Conservation (phyloP, 2,113 vertebrate species). For the Sorex fumeus region DNA sequence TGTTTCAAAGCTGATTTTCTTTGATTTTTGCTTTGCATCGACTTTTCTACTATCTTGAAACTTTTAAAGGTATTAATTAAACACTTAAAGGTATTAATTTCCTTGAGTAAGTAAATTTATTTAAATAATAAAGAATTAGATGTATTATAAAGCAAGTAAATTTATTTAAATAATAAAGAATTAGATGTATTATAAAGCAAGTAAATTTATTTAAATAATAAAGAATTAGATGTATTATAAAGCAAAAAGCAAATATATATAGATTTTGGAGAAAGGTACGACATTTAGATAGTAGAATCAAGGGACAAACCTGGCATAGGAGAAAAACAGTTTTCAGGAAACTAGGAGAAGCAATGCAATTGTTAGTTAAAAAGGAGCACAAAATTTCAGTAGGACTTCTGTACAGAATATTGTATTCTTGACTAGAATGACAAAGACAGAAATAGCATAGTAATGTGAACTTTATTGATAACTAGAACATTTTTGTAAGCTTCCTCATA, state of each 20-base stretch:
- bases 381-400: not conserved
- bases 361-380: not conserved
- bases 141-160: not conserved
- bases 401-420: not conserved
- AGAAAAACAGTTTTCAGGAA: not conserved
- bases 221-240: not conserved
- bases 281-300: not conserved
- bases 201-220: not conserved
- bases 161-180: not conserved
- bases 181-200: not conserved
- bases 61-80: too few species aligned
- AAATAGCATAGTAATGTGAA: not conserved
- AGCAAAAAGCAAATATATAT: not conserved
- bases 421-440: not conserved
- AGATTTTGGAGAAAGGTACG: not conserved
- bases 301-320: not conserved
- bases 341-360: not conserved
- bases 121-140: not conserved
- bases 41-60: not conserved
- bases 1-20: not conserved
- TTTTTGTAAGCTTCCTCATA: not conserved
- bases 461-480: not conserved
- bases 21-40: not conserved
- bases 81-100: too few species aligned
- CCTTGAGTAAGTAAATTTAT: not conserved